These are phyloP conservation scores for Nowickia ferox DNA, from an alignment of 2,888 invertebrate genomes.

Conservation along the genomic window DNA sequence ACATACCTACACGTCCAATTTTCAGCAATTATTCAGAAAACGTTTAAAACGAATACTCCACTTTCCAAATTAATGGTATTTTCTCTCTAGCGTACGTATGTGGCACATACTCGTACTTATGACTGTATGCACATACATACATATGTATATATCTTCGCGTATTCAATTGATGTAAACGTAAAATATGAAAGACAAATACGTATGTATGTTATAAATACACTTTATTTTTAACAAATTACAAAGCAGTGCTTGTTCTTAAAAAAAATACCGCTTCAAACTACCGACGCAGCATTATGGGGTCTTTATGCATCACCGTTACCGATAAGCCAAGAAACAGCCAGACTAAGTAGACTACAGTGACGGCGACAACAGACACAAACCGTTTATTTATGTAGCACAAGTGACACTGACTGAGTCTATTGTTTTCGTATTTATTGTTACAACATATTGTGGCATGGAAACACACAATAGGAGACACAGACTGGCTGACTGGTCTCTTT, in stretches of 20 bases:
- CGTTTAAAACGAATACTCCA: background rate
- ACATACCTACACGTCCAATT: background rate
- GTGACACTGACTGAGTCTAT: constrained; percentile 61
- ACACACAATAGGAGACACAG: background rate
- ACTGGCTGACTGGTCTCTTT: constrained; percentile 32
- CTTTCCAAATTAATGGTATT: constrained; percentile 25
- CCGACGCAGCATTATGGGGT: constrained; percentile 47
- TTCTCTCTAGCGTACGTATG: background rate
- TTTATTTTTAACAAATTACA: constrained; percentile 32
- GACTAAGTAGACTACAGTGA: constrained; percentile 24
- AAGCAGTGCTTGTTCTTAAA: background rate
- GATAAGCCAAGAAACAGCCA: constrained; percentile 32
- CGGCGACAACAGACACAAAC: constrained; percentile 53
- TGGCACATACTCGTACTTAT: no score
- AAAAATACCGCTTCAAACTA: constrained; percentile 22
- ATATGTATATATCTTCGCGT: background rate
- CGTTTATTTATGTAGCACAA: constrained; percentile 64
- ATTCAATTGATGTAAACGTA: constrained; percentile 9
- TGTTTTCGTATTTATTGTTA: constrained; percentile 52
- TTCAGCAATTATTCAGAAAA: constrained; percentile 13
- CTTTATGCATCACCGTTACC: constrained; percentile 49
- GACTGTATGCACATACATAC: background rate
- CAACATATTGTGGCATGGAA: constrained; percentile 55
- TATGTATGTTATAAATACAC: constrained; percentile 36
- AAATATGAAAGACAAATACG: constrained; percentile 27